Percentiles rank a stretch among this genome's conserved stretches.
These are phyloP conservation scores for Eulithis prunata DNA, from an alignment of 2,888 invertebrate genomes.

Conservation along the genomic window DNA sequence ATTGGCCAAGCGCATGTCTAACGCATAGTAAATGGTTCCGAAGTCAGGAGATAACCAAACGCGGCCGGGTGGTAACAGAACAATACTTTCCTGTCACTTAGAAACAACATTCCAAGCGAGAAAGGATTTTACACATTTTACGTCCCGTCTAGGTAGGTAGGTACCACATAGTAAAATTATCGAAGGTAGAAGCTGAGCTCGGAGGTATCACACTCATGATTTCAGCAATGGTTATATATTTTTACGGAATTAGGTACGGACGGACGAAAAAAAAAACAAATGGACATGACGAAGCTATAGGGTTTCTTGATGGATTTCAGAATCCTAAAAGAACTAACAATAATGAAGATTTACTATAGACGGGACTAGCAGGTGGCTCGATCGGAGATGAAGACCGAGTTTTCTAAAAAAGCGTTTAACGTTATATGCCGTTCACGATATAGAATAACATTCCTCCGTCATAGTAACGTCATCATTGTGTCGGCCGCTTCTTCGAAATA, in stretches of 20 bases:
- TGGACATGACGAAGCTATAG: neutral
- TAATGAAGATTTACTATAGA: constrained; percentile 76
- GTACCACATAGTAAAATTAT: too few species aligned
- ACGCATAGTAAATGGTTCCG: neutral
- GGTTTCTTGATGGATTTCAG: neutral
- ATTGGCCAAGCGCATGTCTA: neutral
- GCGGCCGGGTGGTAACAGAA: neutral
- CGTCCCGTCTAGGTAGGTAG: too few species aligned
- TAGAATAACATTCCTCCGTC: neutral
- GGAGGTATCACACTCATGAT: too few species aligned
- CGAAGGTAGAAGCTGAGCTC: too few species aligned
- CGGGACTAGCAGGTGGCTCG: constrained; percentile 60
- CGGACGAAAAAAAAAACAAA: too few species aligned
- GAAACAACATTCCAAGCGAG: too few species aligned
- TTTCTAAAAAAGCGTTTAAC: neutral
- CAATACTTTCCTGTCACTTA: neutral
- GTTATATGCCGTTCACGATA: neutral
- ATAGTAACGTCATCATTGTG: constrained; percentile 1
- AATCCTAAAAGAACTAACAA: constrained; percentile 58
- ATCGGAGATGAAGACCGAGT: constrained; percentile 45
- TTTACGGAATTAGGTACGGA: too few species aligned
- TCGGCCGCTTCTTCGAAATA: neutral
- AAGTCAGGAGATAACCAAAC: neutral
- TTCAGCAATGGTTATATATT: too few species aligned
- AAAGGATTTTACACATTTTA: too few species aligned